Conservation (phyloP, 92 coral and sea anemone species). For the Palythoa heliodiscus region DNA sequence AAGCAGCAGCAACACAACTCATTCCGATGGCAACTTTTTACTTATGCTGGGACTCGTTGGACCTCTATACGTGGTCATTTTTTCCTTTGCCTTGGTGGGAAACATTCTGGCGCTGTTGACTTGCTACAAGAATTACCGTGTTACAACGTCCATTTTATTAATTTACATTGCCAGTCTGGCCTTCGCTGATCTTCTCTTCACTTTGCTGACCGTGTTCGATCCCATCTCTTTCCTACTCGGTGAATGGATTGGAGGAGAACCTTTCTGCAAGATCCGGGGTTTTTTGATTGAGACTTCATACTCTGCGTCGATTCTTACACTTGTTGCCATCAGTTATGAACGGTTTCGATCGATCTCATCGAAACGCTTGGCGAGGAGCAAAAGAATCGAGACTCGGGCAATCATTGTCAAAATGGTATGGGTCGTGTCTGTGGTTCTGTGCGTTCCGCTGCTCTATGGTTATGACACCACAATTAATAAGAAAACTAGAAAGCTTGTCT, state of each 20-base stretch:
- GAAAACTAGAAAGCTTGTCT: constrained; percentile 47
- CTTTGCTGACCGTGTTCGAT: constrained; percentile 67
- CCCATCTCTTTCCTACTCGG: constrained; percentile 59
- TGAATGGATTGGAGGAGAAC: constrained; percentile 77
- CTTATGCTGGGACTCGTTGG: constrained; percentile 16
- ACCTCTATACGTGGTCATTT: constrained; percentile 11
- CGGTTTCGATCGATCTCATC: constrained; percentile 75
- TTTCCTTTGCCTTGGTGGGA: constrained; percentile 13
- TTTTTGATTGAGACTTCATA: constrained; percentile 77
- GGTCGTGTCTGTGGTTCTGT: constrained; percentile 66
- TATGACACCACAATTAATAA: constrained; percentile 50
- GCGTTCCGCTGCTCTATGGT: constrained; percentile 77
- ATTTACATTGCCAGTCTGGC: constrained; percentile 86
- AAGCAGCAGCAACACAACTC: neutral
- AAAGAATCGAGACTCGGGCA: constrained; percentile 68
- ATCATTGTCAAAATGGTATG: constrained; percentile 73
- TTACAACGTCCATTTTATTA: constrained; percentile 75
- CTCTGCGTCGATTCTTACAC: constrained; percentile 77
- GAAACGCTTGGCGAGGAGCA: constrained; percentile 66
- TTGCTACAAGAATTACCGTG: constrained; percentile 81
- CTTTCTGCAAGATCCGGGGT: constrained; percentile 80
- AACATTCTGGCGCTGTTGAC: constrained; percentile 75
- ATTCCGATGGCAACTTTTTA: neutral
- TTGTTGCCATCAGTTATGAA: constrained; percentile 86
- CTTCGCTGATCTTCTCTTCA: constrained; percentile 75